A percentile compares a stretch with the other conserved stretches of the same genome.
These are phyloP conservation scores for Atta cephalotes DNA, from an alignment of 1,140 invertebrate genomes.

Conservation along the genomic window DNA sequence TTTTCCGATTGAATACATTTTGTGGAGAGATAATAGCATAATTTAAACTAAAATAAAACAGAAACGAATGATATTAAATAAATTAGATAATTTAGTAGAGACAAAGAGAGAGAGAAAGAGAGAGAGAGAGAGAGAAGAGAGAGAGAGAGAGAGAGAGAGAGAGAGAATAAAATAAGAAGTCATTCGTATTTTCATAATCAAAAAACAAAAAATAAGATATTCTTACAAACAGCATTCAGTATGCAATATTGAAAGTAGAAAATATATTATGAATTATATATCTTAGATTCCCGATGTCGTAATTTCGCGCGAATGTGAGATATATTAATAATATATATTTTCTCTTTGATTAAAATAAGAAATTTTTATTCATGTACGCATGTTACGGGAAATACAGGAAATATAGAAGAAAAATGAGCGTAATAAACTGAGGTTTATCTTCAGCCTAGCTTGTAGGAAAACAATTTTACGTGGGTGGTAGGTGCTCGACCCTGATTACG, in stretches of 20 bases:
- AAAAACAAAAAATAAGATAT: background rate
- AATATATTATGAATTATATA: background rate
- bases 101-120: background rate
- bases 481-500: conserved; percentile 72
- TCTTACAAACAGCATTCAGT: background rate
- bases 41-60: conserved; percentile 69
- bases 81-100: background rate
- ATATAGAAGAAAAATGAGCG: conserved; percentile 20
- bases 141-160: background rate
- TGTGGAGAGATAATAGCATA: conserved; percentile 78
- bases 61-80: background rate
- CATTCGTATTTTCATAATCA: background rate
- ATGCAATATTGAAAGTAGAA: background rate
- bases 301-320: background rate
- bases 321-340: conserved; percentile 44
- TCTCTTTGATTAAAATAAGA: conserved; percentile 46
- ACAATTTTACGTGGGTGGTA: conserved; percentile 65
- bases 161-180: background rate
- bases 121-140: no score
- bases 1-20: conserved; percentile 77
- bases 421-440: conserved; percentile 67
- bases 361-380: conserved; percentile 40
- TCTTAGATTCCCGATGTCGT: background rate
- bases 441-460: conserved; percentile 62
- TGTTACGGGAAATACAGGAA: background rate